Base-by-base conservation (phyloP, 2,888 invertebrate species). In the Palloptera scutellata region DNA sequence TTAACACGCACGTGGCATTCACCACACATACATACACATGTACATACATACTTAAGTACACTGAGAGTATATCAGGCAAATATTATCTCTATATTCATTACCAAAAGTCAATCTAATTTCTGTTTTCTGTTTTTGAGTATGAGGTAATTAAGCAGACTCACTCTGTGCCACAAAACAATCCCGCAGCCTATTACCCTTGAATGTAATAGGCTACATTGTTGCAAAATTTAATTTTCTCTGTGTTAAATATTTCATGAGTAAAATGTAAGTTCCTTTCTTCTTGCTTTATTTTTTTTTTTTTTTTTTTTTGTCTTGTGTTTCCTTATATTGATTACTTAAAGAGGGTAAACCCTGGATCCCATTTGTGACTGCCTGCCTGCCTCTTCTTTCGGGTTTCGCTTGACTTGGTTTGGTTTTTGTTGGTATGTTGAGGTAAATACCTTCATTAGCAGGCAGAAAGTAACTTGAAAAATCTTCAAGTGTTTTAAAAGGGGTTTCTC, bases 401-500 rank as follows among this genome's bases (percentile, higher is more conserved):
- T n/a, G n/a, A n/a, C 6, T 10, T 42, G 17, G 41, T 20, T 55
- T 1, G 67, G 72, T 72, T 70, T 70, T 74, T 73, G 41, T 45
- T 41, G 30, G 13, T 9, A 63, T 30, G 19, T 62, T 58, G n/a
- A 59, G 67, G 40, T 57, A 79, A 79, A 79, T 80, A 77, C 80
- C 80, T 79, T 80, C 80, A 79, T 79, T 79, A 79, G 61, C 53
- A 60, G 73, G 78, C 78, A 30, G 76, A 80, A 80, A 79, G 79
- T 78, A 76, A 77, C 75, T 79, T 77, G 73, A 76, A 77, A 76
- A 76, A 77, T 78, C 76, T 78, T 77, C 78, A 76, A 77, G 79
- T 79, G 75, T 76, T 78, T 77, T 76, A 77, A 79, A 79, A 79
- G 76, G 79, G 80, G 78, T 79, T 75, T 75, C 77, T 78, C 77